phyloP scores from a whole-genome alignment of 1,140 invertebrate species.

The Pantala flavescens region DNA sequence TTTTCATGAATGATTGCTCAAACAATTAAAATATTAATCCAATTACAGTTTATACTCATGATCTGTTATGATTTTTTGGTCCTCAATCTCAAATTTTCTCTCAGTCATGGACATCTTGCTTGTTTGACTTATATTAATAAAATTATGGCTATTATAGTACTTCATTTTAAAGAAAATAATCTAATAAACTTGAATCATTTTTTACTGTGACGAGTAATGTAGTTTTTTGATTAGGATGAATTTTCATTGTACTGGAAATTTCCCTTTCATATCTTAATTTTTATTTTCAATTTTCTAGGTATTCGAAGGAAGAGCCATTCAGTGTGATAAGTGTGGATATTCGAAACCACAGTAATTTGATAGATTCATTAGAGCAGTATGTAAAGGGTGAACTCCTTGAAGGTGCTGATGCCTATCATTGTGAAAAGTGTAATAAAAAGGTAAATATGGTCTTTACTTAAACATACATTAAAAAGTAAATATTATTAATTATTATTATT shows the following conservation, averaged over 20 bases:
- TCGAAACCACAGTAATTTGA: slow-evolving; percentile 89
- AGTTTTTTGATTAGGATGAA: background rate
- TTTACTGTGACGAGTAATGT: background rate
- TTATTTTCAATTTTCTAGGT: slow-evolving; percentile 45
- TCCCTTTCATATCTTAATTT: background rate
- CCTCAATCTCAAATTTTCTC: no score
- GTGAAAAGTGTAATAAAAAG: slow-evolving; percentile 99
- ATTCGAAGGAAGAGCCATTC: slow-evolving; percentile 96
- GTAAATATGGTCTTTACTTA: slow-evolving; percentile 38
- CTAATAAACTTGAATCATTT: no score
- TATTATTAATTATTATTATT: slow-evolving; percentile 8
- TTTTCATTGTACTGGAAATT: background rate
- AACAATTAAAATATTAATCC: no score
- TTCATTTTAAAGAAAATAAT: no score
- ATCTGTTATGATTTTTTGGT: no score
- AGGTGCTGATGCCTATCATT: slow-evolving; percentile 96
- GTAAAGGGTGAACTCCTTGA: slow-evolving; percentile 96
- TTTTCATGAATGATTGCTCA: no score
- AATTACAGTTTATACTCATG: no score
- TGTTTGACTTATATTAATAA: no score
- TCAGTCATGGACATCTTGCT: no score
- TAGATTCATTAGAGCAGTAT: slow-evolving; percentile 97
- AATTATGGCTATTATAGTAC: no score
- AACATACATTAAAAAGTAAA: slow-evolving; percentile 8
- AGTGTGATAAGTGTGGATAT: slow-evolving; percentile 97